phyloP scores from a whole-genome alignment of 1,140 invertebrate species.

The Ericerus pela region DNA sequence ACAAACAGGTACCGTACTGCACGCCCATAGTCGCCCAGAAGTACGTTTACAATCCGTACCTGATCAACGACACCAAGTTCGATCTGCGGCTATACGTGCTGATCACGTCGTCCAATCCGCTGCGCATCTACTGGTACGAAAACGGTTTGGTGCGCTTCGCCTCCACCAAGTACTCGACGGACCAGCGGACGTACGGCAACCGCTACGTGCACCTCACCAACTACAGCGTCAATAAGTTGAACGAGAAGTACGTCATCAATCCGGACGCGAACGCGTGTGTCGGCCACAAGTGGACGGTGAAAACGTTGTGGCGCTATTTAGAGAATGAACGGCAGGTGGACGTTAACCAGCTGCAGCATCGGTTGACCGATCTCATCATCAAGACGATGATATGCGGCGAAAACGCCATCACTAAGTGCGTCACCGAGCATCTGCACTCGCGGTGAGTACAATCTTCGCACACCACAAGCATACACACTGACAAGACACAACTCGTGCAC shows the following conservation, averaged over 20 bases:
- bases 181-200: constrained; percentile 55
- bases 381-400: constrained; percentile 72
- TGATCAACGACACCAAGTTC: constrained; percentile 82
- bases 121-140: constrained; percentile 58
- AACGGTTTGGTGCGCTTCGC: constrained; percentile 75
- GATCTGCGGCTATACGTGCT: constrained; percentile 71
- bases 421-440: not conserved
- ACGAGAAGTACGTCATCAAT: constrained; percentile 56
- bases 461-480: too few relatives aligned
- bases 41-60: constrained; percentile 68
- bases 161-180: constrained; percentile 59
- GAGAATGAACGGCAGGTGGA: constrained; percentile 48
- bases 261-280: constrained; percentile 63
- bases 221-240: constrained; percentile 77
- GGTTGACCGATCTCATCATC: constrained; percentile 58
- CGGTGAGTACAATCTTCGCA: not conserved
- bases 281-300: constrained; percentile 82
- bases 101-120: constrained; percentile 69
- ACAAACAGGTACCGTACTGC: constrained; percentile 78
- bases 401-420: constrained; percentile 11
- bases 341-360: constrained; percentile 59
- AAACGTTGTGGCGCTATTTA: constrained; percentile 57
- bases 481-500: too few relatives aligned
- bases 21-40: constrained; percentile 49
- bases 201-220: constrained; percentile 80